Percentiles rank a stretch among this genome's conserved stretches.
These are phyloP conservation scores for Drosophila gunungcola DNA, from an alignment of 1,140 invertebrate genomes.

Conservation along the genomic window DNA sequence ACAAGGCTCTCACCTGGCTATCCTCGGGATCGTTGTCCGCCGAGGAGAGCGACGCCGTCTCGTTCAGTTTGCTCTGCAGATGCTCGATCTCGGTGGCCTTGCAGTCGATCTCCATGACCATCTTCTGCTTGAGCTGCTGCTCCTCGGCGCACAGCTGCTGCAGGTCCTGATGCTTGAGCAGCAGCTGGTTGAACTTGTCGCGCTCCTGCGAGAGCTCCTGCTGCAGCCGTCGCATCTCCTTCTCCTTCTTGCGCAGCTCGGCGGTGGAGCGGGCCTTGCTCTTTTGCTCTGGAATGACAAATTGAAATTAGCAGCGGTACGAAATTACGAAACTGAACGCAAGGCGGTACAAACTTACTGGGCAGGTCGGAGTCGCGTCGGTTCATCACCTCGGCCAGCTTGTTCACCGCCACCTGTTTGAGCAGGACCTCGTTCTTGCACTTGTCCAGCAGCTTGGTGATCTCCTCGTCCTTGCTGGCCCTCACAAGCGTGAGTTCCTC, in stretches of 20 bases:
- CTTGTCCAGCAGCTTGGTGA: slow-evolving; percentile 93
- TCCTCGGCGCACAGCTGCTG: slow-evolving; percentile 90
- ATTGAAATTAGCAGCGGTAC: too few relatives aligned
- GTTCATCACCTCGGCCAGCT: slow-evolving; percentile 98
- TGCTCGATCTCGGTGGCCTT: slow-evolving; percentile 98
- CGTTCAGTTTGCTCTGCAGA: slow-evolving; percentile 93
- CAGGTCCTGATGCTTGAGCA: slow-evolving; percentile 93
- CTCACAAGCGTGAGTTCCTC: slow-evolving; percentile 88
- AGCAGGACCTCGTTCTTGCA: slow-evolving; percentile 95
- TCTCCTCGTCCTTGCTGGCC: slow-evolving; percentile 89
- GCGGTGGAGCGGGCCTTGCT: slow-evolving; percentile 90
- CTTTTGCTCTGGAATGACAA: slow-evolving; percentile 86
- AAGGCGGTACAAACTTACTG: slow-evolving; percentile 56
- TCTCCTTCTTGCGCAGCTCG: slow-evolving; percentile 95
- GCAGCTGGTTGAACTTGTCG: slow-evolving; percentile 96
- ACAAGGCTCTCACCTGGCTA: slow-evolving; percentile 83
- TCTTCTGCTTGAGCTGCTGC: slow-evolving; percentile 88
- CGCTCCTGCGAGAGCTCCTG: slow-evolving; percentile 97
- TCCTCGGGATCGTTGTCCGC: slow-evolving; percentile 94
- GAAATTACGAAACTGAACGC: neutral
- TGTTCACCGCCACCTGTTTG: slow-evolving; percentile 97
- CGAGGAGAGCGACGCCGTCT: slow-evolving; percentile 95
- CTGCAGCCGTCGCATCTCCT: slow-evolving; percentile 97
- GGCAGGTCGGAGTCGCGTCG: slow-evolving; percentile 85
- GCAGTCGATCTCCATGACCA: slow-evolving; percentile 97